These are phyloP conservation scores for Emydoidea blandingii DNA, from an alignment of 2,797 vertebrate species.

Conservation along the genomic window DNA sequence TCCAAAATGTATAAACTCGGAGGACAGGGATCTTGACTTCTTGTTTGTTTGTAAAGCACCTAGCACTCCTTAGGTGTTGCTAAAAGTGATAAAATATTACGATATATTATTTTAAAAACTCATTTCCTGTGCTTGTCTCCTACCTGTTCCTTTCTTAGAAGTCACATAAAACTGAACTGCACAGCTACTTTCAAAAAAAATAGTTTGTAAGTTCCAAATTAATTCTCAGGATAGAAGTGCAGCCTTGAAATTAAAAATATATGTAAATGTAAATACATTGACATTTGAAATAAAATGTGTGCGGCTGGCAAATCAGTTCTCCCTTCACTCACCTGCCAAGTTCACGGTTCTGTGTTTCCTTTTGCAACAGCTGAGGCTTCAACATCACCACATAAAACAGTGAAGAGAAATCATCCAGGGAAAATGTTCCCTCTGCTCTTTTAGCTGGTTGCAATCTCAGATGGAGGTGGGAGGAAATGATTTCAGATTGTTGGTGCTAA, in stretches of 20 bases:
- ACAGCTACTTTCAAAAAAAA: not conserved
- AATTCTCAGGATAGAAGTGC: not conserved
- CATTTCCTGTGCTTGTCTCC: not conserved
- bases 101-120: not conserved
- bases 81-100: not conserved
- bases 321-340: not conserved
- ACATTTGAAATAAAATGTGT: not conserved
- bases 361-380: not conserved
- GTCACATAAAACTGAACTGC: not conserved
- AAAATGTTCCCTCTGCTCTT: not conserved
- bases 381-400: accelerated
- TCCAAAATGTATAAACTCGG: not conserved
- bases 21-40: not conserved
- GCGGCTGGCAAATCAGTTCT: accelerated
- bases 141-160: not conserved
- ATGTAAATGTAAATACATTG: not conserved
- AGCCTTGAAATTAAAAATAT: not conserved
- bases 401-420: accelerated
- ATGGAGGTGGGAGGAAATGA: not conserved
- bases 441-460: not conserved
- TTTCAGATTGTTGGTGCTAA: not conserved
- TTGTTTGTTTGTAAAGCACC: not conserved
- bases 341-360: accelerated
- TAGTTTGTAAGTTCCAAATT: not conserved
- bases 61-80: not conserved